Evolutionary conservation across 2,888 invertebrate genomes (phyloP).

Genomic region (Eupithecia tripunctaria): DNA sequence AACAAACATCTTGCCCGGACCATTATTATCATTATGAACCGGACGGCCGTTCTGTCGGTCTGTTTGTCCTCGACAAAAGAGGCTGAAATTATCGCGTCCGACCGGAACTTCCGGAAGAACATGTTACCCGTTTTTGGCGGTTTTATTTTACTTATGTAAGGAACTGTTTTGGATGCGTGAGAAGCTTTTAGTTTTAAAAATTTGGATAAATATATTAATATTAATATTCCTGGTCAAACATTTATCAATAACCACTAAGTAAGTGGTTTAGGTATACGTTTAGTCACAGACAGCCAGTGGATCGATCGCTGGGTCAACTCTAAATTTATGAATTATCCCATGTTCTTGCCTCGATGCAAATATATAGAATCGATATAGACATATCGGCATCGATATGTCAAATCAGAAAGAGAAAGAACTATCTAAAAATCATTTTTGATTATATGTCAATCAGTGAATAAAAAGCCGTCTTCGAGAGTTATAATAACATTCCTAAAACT

Average conservation of each 20-base stretch:
- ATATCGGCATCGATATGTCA: no score
- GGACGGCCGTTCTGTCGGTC: conserved; percentile 50
- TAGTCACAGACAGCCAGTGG: not conserved
- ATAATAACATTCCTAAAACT: not conserved
- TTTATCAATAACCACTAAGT: no score
- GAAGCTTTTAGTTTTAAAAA: not conserved
- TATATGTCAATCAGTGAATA: no score
- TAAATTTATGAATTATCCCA: not conserved
- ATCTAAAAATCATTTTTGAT: not conserved
- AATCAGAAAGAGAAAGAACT: not conserved
- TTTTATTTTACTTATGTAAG: conserved; percentile 6
- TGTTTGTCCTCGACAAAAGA: conserved; percentile 58
- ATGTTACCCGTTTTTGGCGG: conserved; percentile 39
- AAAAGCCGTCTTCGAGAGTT: not conserved
- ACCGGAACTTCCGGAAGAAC: conserved; percentile 55
- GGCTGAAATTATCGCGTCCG: conserved; percentile 64
- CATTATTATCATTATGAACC: conserved; percentile 51
- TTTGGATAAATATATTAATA: not conserved
- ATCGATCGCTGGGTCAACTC: not conserved
- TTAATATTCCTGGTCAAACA: no score
- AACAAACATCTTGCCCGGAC: conserved; percentile 40
- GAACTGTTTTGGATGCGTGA: not conserved
- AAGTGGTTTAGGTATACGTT: not conserved
- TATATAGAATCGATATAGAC: no score
- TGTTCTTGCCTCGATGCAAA: no score